Evolutionary conservation across 2,113 vertebrate genomes (phyloP), one percentile per base, ranked within the genome.

Genomic region (Motacilla tschutschensis): DNA sequence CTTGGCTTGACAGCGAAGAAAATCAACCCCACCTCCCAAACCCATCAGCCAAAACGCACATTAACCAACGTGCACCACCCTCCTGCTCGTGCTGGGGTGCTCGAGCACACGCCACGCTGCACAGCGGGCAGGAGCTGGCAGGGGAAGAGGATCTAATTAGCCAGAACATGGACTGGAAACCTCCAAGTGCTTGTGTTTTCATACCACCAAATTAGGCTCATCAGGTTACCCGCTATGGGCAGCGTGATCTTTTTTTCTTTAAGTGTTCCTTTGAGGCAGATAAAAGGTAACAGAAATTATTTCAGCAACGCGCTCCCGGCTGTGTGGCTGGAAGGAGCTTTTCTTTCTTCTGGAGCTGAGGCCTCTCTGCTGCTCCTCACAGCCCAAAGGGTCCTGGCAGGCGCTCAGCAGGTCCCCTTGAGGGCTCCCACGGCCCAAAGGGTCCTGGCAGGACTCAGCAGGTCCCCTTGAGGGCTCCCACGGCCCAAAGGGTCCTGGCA

Each of bases 221-320:
- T 85, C 91, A 83, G 80, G 83, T 81, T 88, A 43, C 54, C 83
- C 3, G 0, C 79, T 69, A 67, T 19, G 85, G 88, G 83, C 74
- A 86, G 50, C 63, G 75, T 53, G 84, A 81, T 88, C 84, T 89
- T 87, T 87, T 87, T 83, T 88, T 86, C 84, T 86, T 63, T 4
- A 86, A 95, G 66, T 40, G 63, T 16, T 89, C 90, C 91, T 93
- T 21, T 40, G 88, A 91, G 85, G 83, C 66, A 83, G 77, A 91
- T 92, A 85, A 89, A 83, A 87, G 91, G 51, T 65, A 92, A 81
- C 78, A 57, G 72, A 28, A 91, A 91, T 80, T 35, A 80, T 90
- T 85, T 44, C 83, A 86, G 88, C 62, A 8, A 17, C 85, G 62
- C 0, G 1, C 65, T 83, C 36, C 14, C 1, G 41, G 36, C 62